These are phyloP conservation scores for Pyrrhia umbra DNA, from an alignment of 2,888 invertebrate genomes.

Conservation along the genomic window DNA sequence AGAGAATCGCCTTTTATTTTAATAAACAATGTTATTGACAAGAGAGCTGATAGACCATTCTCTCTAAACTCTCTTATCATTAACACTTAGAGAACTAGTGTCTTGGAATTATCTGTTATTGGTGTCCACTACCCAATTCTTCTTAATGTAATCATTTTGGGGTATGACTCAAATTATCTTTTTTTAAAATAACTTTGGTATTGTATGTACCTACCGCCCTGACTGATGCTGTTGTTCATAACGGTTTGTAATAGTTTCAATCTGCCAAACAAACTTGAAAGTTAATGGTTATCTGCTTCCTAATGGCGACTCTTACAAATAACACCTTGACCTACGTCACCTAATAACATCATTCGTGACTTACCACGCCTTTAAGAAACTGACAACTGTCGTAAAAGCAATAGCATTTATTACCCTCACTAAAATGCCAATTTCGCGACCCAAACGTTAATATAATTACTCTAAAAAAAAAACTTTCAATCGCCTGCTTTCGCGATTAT, in stretches of 20 bases:
- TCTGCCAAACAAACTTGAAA: not conserved
- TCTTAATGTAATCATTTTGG: too few species aligned
- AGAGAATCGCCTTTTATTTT: too few species aligned
- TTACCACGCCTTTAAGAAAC: conserved; percentile 44
- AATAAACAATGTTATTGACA: too few species aligned
- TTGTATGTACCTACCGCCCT: not conserved
- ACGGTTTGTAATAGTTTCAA: not conserved
- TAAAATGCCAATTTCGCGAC: conserved; percentile 27
- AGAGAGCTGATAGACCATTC: too few species aligned
- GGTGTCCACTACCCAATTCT: too few species aligned
- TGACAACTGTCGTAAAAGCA: conserved; percentile 42
- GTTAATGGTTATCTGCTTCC: conserved; percentile 1
- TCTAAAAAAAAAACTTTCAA: conserved; percentile 45
- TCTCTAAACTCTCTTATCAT: too few species aligned
- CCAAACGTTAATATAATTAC: conserved; percentile 17
- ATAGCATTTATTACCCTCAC: conserved; percentile 35
- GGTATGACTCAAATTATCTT: too few species aligned
- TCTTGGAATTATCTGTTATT: too few species aligned
- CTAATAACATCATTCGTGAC: conserved; percentile 31
- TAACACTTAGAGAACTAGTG: too few species aligned
- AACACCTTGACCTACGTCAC: conserved; percentile 24
- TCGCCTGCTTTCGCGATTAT: conserved; percentile 63
- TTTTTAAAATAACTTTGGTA: not conserved
- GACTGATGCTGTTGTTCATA: not conserved
- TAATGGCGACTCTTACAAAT: not conserved